Conservation (phyloP, 1,140 invertebrate species). For the Calliphora vicina region DNA sequence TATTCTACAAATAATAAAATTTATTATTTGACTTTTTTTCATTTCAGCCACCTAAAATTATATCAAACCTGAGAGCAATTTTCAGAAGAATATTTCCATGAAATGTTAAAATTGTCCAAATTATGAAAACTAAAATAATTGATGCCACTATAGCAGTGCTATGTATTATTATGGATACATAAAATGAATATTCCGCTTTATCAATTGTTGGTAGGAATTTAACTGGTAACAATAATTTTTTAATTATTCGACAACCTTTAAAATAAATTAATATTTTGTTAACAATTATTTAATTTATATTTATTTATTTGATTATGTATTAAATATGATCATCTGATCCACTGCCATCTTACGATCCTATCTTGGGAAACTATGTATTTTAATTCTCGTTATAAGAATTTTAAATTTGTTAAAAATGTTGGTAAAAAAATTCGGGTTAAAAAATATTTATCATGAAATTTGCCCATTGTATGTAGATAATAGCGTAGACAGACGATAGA, state of each 20-base stretch:
- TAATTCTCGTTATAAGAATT: too few species aligned
- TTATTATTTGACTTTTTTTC: constrained; percentile 43
- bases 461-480: too few species aligned
- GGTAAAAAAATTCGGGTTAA: too few species aligned
- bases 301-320: too few species aligned
- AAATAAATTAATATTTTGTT: not conserved
- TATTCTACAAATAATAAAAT: not conserved
- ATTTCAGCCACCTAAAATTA: not conserved
- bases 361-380: too few species aligned
- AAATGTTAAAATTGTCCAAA: constrained; percentile 48
- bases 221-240: constrained; percentile 46
- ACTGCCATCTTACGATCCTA: too few species aligned
- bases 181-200: constrained; percentile 48
- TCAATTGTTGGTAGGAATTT: constrained; percentile 46
- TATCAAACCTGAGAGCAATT: constrained; percentile 44
- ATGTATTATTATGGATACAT: constrained; percentile 53
- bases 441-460: too few species aligned
- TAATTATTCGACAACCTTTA: constrained; percentile 52
- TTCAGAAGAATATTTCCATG: constrained; percentile 50
- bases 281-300: too few species aligned
- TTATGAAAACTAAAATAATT: constrained; percentile 41
- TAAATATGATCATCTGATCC: too few species aligned
- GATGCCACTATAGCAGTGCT: constrained; percentile 51
- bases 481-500: too few species aligned
- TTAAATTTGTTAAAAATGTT: too few species aligned